Conservation (phyloP, 92 coral and sea anemone genomes). For the Paramuricea clavata region DNA sequence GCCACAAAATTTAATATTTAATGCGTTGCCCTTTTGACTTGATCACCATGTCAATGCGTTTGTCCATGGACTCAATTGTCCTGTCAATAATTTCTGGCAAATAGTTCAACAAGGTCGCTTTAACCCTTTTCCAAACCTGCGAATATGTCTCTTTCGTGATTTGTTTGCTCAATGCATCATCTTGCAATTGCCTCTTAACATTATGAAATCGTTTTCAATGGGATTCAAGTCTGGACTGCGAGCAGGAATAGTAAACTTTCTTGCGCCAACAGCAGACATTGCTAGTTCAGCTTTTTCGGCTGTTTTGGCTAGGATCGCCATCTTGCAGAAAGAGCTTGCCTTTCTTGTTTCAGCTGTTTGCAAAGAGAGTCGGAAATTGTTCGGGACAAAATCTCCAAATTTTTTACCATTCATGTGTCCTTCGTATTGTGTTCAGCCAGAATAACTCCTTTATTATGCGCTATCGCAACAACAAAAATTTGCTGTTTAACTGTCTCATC, state of each 20-base stretch:
- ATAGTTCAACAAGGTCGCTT: slow-evolving; percentile 4
- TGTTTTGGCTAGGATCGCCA: slow-evolving; percentile 8
- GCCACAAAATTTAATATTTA: slow-evolving; percentile 9
- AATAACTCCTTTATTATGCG: slow-evolving; percentile 25
- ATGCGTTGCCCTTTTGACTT: slow-evolving; percentile 33
- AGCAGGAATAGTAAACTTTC: slow-evolving; percentile 20
- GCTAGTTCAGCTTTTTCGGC: slow-evolving; percentile 8
- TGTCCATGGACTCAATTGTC: slow-evolving; percentile 22
- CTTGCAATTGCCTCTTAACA: slow-evolving; percentile 25
- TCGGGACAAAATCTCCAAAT: not conserved
- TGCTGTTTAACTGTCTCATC: not conserved
- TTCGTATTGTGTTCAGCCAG: slow-evolving; percentile 8
- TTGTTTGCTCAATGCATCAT: slow-evolving; percentile 25
- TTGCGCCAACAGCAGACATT: not conserved
- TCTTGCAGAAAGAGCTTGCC: slow-evolving; percentile 31
- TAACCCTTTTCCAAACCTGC: slow-evolving; percentile 19
- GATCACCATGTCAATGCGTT: slow-evolving; percentile 22
- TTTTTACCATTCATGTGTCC: slow-evolving; percentile 14
- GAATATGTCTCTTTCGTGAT: slow-evolving; percentile 27
- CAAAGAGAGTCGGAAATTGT: slow-evolving; percentile 13
- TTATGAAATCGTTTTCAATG: slow-evolving; percentile 15
- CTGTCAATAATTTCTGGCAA: slow-evolving; percentile 5
- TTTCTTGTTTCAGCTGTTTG: not conserved
- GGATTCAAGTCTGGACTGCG: slow-evolving; percentile 14
- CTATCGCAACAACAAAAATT: slow-evolving; percentile 20